Conservation (phyloP, 2,113 vertebrate genomes). For the Rutilus rutilus region DNA sequence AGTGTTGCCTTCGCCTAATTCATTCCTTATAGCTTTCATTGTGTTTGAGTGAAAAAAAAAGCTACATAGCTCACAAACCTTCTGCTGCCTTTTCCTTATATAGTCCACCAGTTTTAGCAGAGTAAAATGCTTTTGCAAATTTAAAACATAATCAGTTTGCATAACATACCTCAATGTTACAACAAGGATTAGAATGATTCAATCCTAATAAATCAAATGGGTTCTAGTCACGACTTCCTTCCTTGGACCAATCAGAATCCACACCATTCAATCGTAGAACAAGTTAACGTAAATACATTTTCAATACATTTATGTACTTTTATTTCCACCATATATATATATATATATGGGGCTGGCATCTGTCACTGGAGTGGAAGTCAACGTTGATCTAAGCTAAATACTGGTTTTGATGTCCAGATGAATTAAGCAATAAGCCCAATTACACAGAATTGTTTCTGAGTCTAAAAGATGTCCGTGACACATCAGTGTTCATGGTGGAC, state of each 20-base stretch:
- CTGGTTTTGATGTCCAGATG: not conserved
- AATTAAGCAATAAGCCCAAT: not conserved
- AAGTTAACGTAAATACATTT: not conserved
- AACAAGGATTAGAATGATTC: not conserved
- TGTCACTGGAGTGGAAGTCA: conserved; percentile 1
- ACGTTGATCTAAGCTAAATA: not conserved
- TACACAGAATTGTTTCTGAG: conserved; percentile 75
- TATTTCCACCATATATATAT: not conserved
- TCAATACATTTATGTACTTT: not conserved
- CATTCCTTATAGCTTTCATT: conserved; percentile 7
- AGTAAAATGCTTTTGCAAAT: not conserved
- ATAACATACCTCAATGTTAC: not conserved
- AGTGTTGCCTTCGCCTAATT: not conserved
- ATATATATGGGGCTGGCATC: not conserved
- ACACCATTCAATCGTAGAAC: not conserved
- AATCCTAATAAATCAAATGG: not conserved
- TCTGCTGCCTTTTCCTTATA: not conserved
- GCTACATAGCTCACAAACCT: not conserved
- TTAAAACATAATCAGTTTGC: not conserved
- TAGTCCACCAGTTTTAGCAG: not conserved
- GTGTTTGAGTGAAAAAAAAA: conserved; percentile 1
- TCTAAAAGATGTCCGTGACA: conserved; percentile 81
- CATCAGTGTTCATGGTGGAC: conserved; percentile 84
- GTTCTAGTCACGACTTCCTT: not conserved
- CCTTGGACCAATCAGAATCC: not conserved